Evolutionary conservation across 2,888 invertebrate species (phyloP).

Genomic region (Nymphalis urticae): DNA sequence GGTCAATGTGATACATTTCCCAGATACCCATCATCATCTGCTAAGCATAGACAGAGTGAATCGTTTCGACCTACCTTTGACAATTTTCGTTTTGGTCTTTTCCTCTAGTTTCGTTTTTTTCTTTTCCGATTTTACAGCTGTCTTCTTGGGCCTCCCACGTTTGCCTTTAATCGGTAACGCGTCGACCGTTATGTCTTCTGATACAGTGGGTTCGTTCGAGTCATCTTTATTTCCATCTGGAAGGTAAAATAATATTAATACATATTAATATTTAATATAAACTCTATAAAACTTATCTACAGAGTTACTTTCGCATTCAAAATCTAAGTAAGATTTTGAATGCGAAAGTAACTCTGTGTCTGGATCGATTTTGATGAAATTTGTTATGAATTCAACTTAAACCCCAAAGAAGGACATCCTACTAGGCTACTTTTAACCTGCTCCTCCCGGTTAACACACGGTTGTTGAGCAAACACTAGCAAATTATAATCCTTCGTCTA

Average conservation of each 20-base stretch:
- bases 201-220: slow-evolving; percentile 43
- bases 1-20: not conserved
- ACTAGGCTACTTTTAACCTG: too few relatives aligned
- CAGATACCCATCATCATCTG: not conserved
- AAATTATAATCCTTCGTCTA: too few relatives aligned
- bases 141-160: slow-evolving; percentile 59
- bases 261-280: too few relatives aligned
- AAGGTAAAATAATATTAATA: not conserved
- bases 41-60: slow-evolving; percentile 15
- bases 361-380: too few relatives aligned
- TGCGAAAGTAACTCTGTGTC: too few relatives aligned
- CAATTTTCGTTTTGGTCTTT: slow-evolving; percentile 47
- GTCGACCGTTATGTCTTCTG: slow-evolving; percentile 52
- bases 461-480: too few relatives aligned
- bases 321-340: too few relatives aligned
- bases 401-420: too few relatives aligned
- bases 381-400: too few relatives aligned
- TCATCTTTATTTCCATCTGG: slow-evolving; percentile 50
- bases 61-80: slow-evolving; percentile 63
- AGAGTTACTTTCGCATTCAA: too few relatives aligned
- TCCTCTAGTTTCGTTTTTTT: slow-evolving; percentile 49
- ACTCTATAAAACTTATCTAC: too few relatives aligned
- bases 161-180: slow-evolving; percentile 55
- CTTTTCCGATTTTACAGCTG: slow-evolving; percentile 52
- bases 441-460: too few relatives aligned